Evolutionary conservation across 2,797 vertebrate species (phyloP).

Genomic region (Leptodactylus fallax): DNA sequence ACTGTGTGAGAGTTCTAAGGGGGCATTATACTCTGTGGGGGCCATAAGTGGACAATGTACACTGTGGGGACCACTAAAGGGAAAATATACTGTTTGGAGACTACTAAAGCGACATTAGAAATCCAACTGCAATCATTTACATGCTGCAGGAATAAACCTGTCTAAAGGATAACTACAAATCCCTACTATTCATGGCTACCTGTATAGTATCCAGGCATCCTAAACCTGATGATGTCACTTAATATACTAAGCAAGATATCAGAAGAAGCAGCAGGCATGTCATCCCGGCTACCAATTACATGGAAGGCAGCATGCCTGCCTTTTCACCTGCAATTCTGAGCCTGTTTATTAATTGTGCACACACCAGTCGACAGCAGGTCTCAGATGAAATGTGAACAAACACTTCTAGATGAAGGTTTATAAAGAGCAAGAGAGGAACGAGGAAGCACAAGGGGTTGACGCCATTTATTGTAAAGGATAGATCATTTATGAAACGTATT

Average conservation of each 20-base stretch:
- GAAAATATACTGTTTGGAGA: too few relatives aligned
- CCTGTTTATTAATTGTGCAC: conserved; percentile 42
- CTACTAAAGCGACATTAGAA: too few relatives aligned
- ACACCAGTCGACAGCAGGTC: conserved; percentile 33
- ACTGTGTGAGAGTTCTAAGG: too few relatives aligned
- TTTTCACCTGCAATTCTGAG: conserved; percentile 3
- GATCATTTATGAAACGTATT: neutral
- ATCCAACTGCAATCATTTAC: neutral
- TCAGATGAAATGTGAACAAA: conserved; percentile 47
- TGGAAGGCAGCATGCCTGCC: neutral
- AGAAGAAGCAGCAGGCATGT: neutral
- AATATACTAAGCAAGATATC: conserved; percentile 9
- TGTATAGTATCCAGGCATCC: neutral
- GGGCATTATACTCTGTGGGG: too few relatives aligned
- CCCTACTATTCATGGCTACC: too few relatives aligned
- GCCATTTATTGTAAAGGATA: conserved; percentile 32
- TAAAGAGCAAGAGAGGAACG: conserved; percentile 30
- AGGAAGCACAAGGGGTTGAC: neutral
- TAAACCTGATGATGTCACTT: conserved; percentile 1
- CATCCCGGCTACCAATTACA: neutral
- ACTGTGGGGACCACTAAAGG: too few relatives aligned
- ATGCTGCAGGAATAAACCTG: neutral
- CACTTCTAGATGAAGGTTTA: conserved; percentile 32
- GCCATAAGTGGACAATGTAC: too few relatives aligned
- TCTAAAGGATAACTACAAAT: neutral